These are phyloP conservation scores for Rhynchopsitta pachyrhyncha DNA, from an alignment of 2,113 vertebrate genomes.

Conservation along the genomic window DNA sequence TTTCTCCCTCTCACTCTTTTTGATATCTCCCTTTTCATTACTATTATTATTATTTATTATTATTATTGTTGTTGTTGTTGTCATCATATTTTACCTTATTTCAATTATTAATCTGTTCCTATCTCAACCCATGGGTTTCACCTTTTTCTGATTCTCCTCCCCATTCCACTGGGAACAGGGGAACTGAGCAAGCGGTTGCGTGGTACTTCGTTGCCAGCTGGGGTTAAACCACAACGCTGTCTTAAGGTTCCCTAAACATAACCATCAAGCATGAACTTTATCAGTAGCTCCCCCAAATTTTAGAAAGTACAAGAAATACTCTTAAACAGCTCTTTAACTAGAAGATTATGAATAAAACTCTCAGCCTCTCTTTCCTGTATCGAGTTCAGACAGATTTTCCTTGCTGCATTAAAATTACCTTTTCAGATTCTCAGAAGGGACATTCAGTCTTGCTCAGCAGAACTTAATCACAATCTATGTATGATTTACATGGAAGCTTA, in stretches of 20 bases:
- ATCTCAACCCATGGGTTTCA: background rate
- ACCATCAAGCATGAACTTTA: background rate
- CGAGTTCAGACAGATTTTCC: conserved; percentile 37
- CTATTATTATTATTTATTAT: background rate
- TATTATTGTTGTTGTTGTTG: background rate
- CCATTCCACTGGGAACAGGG: background rate
- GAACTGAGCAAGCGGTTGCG: background rate
- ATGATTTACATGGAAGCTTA: background rate
- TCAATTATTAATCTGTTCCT: background rate
- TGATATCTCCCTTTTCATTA: background rate
- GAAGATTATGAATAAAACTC: conserved; percentile 42
- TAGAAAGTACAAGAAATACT: background rate
- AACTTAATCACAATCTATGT: background rate
- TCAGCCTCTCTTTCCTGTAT: conserved; percentile 15
- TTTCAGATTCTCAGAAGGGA: conserved; percentile 18
- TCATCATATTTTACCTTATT: background rate
- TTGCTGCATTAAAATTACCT: background rate
- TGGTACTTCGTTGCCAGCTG: background rate
- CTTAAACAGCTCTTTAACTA: background rate
- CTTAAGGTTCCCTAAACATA: background rate
- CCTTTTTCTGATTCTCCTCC: background rate
- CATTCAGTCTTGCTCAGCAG: background rate
- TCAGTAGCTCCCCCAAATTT: background rate
- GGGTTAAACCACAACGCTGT: background rate
- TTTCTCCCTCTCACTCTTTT: background rate